A percentile compares a stretch with the other conserved stretches of the same genome.
Evolutionary conservation across 1,140 invertebrate genomes (phyloP).

Genomic region (Fopius arisanus): DNA sequence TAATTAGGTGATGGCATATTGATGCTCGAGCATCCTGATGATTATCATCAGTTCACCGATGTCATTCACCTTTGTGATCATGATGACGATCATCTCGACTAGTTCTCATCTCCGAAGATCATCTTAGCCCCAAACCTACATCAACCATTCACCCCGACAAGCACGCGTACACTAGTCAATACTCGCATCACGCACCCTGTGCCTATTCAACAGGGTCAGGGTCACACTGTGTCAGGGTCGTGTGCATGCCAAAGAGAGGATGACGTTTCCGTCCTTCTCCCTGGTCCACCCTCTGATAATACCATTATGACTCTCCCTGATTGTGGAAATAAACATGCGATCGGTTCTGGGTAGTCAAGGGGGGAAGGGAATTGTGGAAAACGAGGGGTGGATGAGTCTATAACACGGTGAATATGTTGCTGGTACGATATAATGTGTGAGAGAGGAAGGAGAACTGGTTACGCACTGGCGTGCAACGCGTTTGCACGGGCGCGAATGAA

Average conservation of each 20-base stretch:
- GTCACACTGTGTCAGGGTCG: slow-evolving; percentile 51
- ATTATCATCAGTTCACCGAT: too few species aligned
- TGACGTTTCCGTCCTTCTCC: slow-evolving; percentile 26
- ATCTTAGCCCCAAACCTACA: not conserved
- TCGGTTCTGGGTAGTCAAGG: slow-evolving; percentile 25
- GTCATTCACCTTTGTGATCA: not conserved
- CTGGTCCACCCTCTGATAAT: slow-evolving; percentile 56
- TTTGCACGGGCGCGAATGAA: slow-evolving; percentile 27
- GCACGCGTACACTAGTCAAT: not conserved
- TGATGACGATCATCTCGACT: not conserved
- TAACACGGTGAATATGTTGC: not conserved
- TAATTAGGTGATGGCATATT: not conserved
- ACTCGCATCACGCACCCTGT: not conserved
- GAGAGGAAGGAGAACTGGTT: slow-evolving; percentile 15
- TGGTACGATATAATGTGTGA: not conserved
- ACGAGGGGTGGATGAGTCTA: not conserved
- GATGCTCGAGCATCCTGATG: not conserved
- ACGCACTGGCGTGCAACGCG: slow-evolving; percentile 30
- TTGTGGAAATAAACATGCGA: slow-evolving; percentile 59
- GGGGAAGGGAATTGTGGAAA: not conserved
- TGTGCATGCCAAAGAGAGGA: slow-evolving; percentile 34
- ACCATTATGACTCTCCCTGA: slow-evolving; percentile 57
- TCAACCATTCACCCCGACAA: not conserved
- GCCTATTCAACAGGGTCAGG: slow-evolving; percentile 46
- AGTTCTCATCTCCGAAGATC: too few species aligned